Percentiles rank a stretch among this genome's conserved stretches.
Evolutionary conservation across 2,797 vertebrate species (phyloP).

Genomic region (Tenualosa ilisha): DNA sequence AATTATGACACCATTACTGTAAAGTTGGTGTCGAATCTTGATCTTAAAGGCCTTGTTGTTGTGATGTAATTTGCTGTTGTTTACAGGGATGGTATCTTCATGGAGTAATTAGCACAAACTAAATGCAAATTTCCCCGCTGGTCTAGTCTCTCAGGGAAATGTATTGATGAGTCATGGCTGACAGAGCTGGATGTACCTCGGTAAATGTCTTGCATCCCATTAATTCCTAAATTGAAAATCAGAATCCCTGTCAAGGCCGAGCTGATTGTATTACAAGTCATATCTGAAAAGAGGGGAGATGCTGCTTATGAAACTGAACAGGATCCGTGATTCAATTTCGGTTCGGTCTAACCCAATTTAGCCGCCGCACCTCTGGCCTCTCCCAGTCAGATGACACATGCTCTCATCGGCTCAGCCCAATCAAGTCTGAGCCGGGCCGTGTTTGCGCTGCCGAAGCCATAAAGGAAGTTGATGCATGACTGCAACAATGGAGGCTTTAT

Average conservation of each 20-base stretch:
- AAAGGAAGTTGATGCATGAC: neutral
- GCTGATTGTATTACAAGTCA: conserved; percentile 25
- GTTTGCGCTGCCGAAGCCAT: neutral
- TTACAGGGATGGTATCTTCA: conserved; percentile 11
- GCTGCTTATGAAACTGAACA: conserved; percentile 26
- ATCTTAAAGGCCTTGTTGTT: neutral
- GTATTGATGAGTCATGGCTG: neutral
- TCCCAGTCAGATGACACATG: conserved; percentile 15
- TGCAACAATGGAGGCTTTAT: conserved; percentile 13
- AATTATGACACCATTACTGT: neutral
- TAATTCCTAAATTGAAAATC: conserved; percentile 12
- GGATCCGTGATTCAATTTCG: conserved; percentile 34
- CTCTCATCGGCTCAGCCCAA: neutral
- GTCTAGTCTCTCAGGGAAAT: neutral
- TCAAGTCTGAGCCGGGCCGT: neutral
- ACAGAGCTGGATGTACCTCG: neutral
- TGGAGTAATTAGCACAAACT: neutral
- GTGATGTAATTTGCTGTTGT: conserved; percentile 25
- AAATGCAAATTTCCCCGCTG: conserved; percentile 1
- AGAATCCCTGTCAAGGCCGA: conserved; percentile 3
- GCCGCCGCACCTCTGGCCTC: conserved; percentile 10
- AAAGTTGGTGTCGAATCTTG: neutral
- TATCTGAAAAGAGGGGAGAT: conserved; percentile 19
- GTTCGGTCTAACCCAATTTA: conserved; percentile 32
- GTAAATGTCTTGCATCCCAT: conserved; percentile 8